These are phyloP conservation scores for Clarias macrocephalus DNA, from an alignment of 2,113 vertebrate species.

Conservation along the genomic window DNA sequence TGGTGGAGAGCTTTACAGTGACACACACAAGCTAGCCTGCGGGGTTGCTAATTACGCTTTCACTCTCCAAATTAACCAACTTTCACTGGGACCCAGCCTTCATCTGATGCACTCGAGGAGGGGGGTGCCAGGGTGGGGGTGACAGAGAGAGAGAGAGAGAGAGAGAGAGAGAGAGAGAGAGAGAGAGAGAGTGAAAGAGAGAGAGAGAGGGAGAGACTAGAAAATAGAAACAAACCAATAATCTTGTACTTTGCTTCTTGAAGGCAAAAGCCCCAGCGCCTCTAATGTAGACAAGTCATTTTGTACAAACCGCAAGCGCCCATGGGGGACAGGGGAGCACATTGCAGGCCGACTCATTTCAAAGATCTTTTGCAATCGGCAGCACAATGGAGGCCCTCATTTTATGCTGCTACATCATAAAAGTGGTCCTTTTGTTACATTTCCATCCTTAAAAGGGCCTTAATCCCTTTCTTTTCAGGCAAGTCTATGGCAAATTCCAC, in stretches of 20 bases:
- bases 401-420: slow-evolving; percentile 97
- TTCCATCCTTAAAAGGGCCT: slow-evolving; percentile 88
- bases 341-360: slow-evolving; percentile 76
- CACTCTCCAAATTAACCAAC: slow-evolving; percentile 90
- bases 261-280: slow-evolving; percentile 75
- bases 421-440: slow-evolving; percentile 97
- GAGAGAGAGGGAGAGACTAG: slow-evolving; percentile 71
- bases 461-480: slow-evolving; percentile 94
- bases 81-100: slow-evolving; percentile 91
- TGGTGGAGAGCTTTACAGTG: slow-evolving; percentile 63
- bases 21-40: slow-evolving; percentile 85
- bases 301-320: slow-evolving; percentile 74
- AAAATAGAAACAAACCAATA: slow-evolving; percentile 91
- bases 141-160: slow-evolving; percentile 17
- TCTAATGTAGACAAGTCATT: slow-evolving; percentile 77
- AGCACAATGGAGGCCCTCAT: slow-evolving; percentile 88
- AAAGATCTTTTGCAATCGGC: slow-evolving; percentile 87
- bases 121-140: slow-evolving; percentile 46
- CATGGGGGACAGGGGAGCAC: slow-evolving; percentile 70
- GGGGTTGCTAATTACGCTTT: slow-evolving; percentile 94
- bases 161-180: slow-evolving; percentile 51
- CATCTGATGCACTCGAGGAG: slow-evolving; percentile 76
- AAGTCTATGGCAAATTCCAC: slow-evolving; percentile 85
- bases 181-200: slow-evolving; percentile 61
- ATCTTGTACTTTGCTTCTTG: slow-evolving; percentile 82